Conservation (phyloP, 2,888 invertebrate genomes). For the Eristalis pertinax region DNA sequence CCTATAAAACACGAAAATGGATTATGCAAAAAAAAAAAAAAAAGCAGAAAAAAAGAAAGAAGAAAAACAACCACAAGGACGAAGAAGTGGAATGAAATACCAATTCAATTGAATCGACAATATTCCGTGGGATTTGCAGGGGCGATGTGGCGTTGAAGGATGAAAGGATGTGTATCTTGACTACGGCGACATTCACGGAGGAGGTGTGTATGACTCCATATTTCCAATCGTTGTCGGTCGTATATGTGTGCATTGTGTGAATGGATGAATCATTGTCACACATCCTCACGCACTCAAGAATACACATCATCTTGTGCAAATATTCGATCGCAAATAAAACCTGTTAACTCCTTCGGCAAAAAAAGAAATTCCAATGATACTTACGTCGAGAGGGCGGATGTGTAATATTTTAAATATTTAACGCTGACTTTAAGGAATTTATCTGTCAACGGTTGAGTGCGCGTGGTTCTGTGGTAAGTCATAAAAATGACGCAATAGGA, state of each 20-base stretch:
- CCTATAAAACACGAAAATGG: constrained; percentile 23
- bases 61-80: constrained; percentile 3
- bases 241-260: neutral
- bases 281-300: neutral
- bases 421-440: constrained; percentile 18
- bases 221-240: neutral
- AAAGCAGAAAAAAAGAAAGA: no score
- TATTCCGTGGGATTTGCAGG: constrained; percentile 32
- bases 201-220: constrained; percentile 10
- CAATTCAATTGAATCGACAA: constrained; percentile 41
- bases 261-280: constrained; percentile 10
- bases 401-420: constrained; percentile 22
- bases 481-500: neutral
- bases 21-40: constrained; percentile 28
- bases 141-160: neutral
- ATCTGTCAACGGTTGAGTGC: neutral
- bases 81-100: constrained; percentile 15
- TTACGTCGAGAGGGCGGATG: constrained; percentile 21
- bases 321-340: constrained; percentile 45
- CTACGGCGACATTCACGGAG: constrained; percentile 24
- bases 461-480: neutral
- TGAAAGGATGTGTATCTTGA: constrained; percentile 9
- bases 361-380: constrained; percentile 47
- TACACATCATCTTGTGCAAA: constrained; percentile 31
- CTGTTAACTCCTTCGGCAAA: constrained; percentile 37